Conservation (phyloP, 2,888 invertebrate genomes). For the Orthosia cruda region DNA sequence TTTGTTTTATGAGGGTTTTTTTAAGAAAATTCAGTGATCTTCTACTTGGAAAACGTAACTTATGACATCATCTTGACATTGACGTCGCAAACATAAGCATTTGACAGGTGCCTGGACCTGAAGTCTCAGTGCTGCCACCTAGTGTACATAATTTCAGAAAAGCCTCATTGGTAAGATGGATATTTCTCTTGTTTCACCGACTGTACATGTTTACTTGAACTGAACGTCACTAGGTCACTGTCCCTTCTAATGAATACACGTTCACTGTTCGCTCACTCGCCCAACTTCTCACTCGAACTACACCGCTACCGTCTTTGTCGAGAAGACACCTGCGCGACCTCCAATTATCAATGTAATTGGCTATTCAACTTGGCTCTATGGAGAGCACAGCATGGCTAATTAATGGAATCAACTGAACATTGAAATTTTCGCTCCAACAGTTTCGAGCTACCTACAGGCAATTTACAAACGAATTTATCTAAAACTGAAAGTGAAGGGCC, state of each 20-base stretch:
- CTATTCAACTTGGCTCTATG: conserved; percentile 89
- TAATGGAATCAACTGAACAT: conserved; percentile 90
- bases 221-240: neutral
- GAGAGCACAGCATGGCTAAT: conserved; percentile 87
- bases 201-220: neutral
- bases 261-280: neutral
- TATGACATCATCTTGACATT: no score
- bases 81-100: no score
- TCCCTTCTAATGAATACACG: neutral
- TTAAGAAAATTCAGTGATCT: no score
- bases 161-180: neutral
- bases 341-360: conserved; percentile 91
- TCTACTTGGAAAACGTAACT: no score
- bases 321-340: conserved; percentile 88
- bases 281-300: conserved; percentile 56
- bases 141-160: no score
- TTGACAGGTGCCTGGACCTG: no score
- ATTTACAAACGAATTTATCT: conserved; percentile 79
- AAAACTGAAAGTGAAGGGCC: conserved; percentile 69
- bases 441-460: conserved; percentile 76
- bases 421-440: conserved; percentile 88
- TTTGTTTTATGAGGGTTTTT: no score
- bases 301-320: conserved; percentile 78
- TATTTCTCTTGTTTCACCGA: neutral
- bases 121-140: no score